phyloP scores from a whole-genome alignment of 2,888 invertebrate species.

The Eulithis testata region DNA sequence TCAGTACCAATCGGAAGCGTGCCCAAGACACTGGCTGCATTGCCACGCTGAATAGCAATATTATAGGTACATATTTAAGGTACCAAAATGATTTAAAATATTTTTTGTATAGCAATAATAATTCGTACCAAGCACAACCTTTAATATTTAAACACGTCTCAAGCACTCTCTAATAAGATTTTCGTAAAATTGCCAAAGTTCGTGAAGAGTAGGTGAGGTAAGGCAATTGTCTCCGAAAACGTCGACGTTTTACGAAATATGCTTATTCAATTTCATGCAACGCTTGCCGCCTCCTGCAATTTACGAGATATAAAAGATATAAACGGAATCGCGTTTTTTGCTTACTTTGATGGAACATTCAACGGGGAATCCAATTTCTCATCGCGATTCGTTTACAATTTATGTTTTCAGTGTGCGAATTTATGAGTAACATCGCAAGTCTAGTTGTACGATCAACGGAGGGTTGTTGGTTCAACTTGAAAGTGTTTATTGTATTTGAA shows the following conservation, averaged over 20 bases:
- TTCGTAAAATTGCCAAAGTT: conserved; percentile 83
- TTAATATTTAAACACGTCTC: conserved; percentile 64
- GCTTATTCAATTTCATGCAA: conserved; percentile 86
- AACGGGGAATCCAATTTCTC: conserved; percentile 82
- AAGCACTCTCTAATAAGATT: conserved; percentile 79
- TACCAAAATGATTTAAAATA: no score
- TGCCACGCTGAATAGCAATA: no score
- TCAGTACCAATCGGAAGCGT: no score
- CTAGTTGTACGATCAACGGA: conserved; percentile 31
- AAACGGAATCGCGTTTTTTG: conserved; percentile 85
- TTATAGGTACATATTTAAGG: no score
- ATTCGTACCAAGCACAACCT: conserved; percentile 50
- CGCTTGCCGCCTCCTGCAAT: conserved; percentile 85
- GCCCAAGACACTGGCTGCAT: no score
- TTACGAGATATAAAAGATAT: conserved; percentile 85
- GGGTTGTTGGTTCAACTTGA: conserved; percentile 31
- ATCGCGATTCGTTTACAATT: conserved; percentile 76
- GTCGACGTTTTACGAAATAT: conserved; percentile 85
- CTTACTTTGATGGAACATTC: conserved; percentile 84
- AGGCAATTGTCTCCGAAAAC: conserved; percentile 85
- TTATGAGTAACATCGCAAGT: conserved; percentile 53
- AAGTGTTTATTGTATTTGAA: conserved; percentile 46
- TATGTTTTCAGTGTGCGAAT: conserved; percentile 65
- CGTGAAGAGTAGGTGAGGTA: conserved; percentile 84
- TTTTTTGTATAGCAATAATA: conserved; percentile 22